Evolutionary conservation across 1,140 invertebrate genomes (phyloP), one percentile per base, ranked within the genome.

Genomic region (Drosophila melanogaster): DNA sequence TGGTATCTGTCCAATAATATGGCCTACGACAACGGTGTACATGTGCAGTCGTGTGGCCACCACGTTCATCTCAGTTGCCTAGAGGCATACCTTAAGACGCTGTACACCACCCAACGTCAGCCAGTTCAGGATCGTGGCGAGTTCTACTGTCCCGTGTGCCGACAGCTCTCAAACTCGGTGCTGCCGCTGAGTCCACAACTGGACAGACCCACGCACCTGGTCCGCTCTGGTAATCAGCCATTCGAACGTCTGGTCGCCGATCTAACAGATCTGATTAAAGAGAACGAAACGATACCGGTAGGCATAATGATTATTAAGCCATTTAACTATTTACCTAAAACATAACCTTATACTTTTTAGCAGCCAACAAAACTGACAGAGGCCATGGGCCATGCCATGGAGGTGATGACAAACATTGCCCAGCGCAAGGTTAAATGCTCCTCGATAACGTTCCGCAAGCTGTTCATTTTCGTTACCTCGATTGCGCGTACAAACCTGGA

Each of bases 11-110:
- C 97, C 2, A 94, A 98, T 22, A 98, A 97, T 92, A 95, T 96
- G 75, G 97, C 97, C 3, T 98, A 97, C 96, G 97, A 98, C 92
- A 97, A 97, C 61, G 98, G 98, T 33, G 96, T 99, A 17, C 96
- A 97, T 91, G 97, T 98, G n/a, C 97, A 98, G 93, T 98, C 98
- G 1, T 99, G 98, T 93, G 98, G 98, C 11, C 98, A 99, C 93
- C 97, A 98, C 92, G 93, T 99, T 35, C 98, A 99, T 93, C 93
- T 99, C 57, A 96, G 97, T 87, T 99, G 98, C 93, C 95, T 98
- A 71, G 96, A 96, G 90, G 96, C 97, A 0, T 99, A 99, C 93
- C 93, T 98, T 47, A 94, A 95, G 64, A 97, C 97, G 5, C 93
- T 99, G 43, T 94, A 95, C 53, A 95, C 94, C 72, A 95, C 96